Conservation (phyloP, 2,888 invertebrate genomes). For the Caenorhabditis japonica region DNA sequence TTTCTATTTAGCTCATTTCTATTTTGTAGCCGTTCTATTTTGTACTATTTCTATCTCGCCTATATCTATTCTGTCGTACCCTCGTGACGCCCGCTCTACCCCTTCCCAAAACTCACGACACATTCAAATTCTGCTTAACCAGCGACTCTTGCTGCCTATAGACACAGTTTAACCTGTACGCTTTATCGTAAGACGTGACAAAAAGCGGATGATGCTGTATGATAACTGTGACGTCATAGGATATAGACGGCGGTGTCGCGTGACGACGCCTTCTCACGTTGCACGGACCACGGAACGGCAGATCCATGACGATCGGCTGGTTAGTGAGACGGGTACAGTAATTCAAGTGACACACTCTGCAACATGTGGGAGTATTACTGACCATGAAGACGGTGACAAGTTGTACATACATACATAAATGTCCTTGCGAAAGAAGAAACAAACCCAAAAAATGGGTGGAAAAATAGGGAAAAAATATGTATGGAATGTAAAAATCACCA, state of each 20-base stretch:
- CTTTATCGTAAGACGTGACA: constrained; percentile 66
- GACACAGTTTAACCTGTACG: constrained; percentile 70
- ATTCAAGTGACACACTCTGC: constrained; percentile 62
- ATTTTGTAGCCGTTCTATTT: too few species aligned
- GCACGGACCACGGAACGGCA: constrained; percentile 72
- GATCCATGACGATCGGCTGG: constrained; percentile 70
- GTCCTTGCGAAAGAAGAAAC: neutral
- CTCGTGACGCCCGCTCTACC: too few species aligned
- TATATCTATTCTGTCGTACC: too few species aligned
- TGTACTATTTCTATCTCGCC: too few species aligned
- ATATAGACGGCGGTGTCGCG: constrained; percentile 66
- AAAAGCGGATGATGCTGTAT: constrained; percentile 75
- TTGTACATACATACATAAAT: neutral
- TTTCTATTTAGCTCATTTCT: too few species aligned
- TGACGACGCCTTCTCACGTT: constrained; percentile 64
- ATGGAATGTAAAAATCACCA: neutral
- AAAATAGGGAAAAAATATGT: neutral
- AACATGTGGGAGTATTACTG: neutral
- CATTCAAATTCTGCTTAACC: constrained; percentile 64
- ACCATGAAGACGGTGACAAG: too few species aligned
- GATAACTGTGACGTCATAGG: constrained; percentile 69
- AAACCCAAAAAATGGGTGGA: too few species aligned
- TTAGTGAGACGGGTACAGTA: constrained; percentile 62
- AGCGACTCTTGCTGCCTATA: constrained; percentile 62
- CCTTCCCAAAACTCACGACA: constrained; percentile 62